A percentile compares a stretch with the other conserved stretches of the same genome.
These are phyloP conservation scores for Pycnonotus jocosus DNA, from an alignment of 2,113 vertebrate species.

Conservation along the genomic window DNA sequence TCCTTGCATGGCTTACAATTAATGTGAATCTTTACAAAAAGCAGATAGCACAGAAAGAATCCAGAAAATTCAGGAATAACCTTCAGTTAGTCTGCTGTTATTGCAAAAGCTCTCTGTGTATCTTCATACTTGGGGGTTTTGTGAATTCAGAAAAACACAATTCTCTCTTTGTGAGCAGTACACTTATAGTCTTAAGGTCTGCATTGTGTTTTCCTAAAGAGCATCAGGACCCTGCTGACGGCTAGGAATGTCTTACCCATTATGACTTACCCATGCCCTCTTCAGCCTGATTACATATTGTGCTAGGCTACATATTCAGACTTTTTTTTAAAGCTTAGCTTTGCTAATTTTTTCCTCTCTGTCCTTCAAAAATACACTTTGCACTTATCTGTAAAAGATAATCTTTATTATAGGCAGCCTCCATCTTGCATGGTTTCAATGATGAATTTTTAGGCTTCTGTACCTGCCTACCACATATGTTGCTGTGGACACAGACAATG, in stretches of 20 bases:
- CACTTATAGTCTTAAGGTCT: neutral
- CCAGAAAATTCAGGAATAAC: neutral
- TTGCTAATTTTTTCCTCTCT: neutral
- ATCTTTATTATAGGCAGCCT: neutral
- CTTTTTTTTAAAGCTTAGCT: neutral
- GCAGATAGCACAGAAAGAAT: neutral
- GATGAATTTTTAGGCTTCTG: neutral
- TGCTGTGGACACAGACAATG: neutral
- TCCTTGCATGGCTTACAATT: neutral
- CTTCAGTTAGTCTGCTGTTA: neutral
- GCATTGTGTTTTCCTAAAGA: fast-evolving
- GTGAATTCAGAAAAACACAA: neutral
- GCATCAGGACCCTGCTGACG: neutral
- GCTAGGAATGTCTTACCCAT: neutral
- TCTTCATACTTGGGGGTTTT: neutral
- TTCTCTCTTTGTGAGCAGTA: neutral
- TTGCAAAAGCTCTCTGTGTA: neutral
- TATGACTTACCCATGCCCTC: neutral
- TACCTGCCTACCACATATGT: no score
- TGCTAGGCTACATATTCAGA: neutral
- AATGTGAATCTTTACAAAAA: neutral
- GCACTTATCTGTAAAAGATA: neutral
- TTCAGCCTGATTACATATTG: neutral
- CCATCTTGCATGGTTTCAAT: neutral
- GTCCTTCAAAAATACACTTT: neutral